These are phyloP conservation scores for Drosophila ficusphila DNA, from an alignment of 1,140 invertebrate species.

Conservation along the genomic window DNA sequence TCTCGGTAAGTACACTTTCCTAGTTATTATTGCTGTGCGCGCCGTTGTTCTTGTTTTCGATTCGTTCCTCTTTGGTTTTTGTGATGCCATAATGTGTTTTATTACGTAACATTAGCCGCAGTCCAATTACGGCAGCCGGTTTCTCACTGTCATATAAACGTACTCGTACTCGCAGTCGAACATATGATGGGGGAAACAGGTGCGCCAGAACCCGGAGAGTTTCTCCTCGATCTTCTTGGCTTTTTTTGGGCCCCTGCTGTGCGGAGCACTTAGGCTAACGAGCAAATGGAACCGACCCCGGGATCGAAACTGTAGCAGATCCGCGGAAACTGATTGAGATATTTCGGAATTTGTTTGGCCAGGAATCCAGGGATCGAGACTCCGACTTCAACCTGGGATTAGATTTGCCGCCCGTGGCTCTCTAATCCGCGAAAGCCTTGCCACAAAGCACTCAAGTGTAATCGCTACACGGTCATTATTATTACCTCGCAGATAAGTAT, in stretches of 20 bases:
- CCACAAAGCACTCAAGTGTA: conserved; percentile 66
- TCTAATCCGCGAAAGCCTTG: conserved; percentile 17
- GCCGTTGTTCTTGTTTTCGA: conserved; percentile 46
- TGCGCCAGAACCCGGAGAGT: conserved; percentile 34
- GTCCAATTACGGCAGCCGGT: conserved; percentile 71
- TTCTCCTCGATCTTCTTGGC: conserved; percentile 16
- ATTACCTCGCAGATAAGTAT: conserved; percentile 75
- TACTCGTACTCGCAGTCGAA: not conserved
- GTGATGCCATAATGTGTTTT: conserved; percentile 71
- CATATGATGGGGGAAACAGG: conserved; percentile 53
- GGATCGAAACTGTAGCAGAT: conserved; percentile 44
- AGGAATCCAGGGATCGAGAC: not conserved
- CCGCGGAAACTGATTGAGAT: conserved; percentile 51
- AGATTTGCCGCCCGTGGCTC: conserved; percentile 21
- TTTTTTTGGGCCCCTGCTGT: conserved; percentile 49
- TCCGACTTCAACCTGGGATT: conserved; percentile 19
- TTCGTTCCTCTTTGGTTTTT: conserved; percentile 36
- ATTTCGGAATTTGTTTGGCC: conserved; percentile 44
- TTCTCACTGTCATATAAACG: conserved; percentile 54
- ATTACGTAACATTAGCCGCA: conserved; percentile 74
- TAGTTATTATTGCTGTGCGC: conserved; percentile 49
- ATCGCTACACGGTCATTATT: conserved; percentile 80
- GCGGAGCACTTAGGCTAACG: conserved; percentile 34
- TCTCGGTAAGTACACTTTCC: conserved; percentile 34
- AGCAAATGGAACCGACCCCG: conserved; percentile 40